phyloP scores from a whole-genome alignment of 2,113 vertebrate genomes.

The Petrocephalus zakoni region DNA sequence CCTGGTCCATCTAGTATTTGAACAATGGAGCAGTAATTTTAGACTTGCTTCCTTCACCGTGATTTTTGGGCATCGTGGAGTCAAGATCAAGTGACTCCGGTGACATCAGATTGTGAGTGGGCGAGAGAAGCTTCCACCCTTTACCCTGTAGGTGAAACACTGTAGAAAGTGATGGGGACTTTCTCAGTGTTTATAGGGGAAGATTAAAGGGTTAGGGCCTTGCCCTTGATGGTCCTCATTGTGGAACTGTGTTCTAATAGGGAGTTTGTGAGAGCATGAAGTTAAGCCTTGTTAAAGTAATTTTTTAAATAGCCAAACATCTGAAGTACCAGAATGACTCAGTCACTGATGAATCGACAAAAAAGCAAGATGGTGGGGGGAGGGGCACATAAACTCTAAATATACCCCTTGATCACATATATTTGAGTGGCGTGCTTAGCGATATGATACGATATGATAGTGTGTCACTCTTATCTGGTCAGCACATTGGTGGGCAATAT shows the following conservation, averaged over 20 bases:
- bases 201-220: not conserved
- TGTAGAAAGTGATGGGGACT: too few relatives aligned
- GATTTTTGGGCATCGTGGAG: too few relatives aligned
- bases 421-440: not conserved
- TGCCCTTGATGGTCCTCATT: not conserved
- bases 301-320: constrained; percentile 22
- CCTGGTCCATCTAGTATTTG: too few relatives aligned
- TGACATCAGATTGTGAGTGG: too few relatives aligned
- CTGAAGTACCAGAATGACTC: constrained; percentile 8
- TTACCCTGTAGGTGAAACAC: too few relatives aligned
- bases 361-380: too few relatives aligned
- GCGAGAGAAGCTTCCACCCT: too few relatives aligned
- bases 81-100: too few relatives aligned
- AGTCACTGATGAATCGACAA: constrained; percentile 26
- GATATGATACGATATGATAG: too few relatives aligned
- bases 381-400: constrained; percentile 21
- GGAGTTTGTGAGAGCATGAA: not conserved
- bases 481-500: not conserved
- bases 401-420: constrained; percentile 12
- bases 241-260: not conserved
- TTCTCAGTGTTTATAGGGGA: too few relatives aligned
- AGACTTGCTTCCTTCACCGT: too few relatives aligned
- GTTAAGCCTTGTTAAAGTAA: constrained; percentile 24
- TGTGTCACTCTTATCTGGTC: not conserved
- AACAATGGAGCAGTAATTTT: too few relatives aligned